Evolutionary conservation across 2,888 invertebrate species (phyloP).

Genomic region (Cryptus viduatorius): DNA sequence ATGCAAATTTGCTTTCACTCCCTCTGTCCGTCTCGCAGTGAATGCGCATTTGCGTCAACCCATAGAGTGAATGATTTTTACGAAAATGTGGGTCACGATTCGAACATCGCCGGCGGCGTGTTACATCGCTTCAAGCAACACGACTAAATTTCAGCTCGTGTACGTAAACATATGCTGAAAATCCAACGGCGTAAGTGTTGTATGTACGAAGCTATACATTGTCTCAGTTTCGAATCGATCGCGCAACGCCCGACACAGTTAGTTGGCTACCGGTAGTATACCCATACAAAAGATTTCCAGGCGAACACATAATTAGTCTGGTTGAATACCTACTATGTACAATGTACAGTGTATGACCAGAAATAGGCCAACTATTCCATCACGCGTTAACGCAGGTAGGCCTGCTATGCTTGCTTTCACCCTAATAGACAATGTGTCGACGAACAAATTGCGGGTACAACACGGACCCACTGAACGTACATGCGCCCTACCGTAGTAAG

Average conservation of each 20-base stretch:
- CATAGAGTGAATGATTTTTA: too few species aligned
- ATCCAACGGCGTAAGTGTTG: background rate
- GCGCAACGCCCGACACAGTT: constrained; percentile 15
- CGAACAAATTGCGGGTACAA: constrained; percentile 24
- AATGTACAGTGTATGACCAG: background rate
- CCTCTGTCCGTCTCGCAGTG: background rate
- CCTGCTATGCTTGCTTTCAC: constrained; percentile 3
- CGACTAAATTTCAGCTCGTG: too few species aligned
- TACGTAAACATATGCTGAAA: too few species aligned
- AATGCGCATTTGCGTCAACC: too few species aligned
- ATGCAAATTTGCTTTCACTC: too few species aligned
- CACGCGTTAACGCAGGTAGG: background rate
- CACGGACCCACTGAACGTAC: background rate
- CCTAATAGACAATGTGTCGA: constrained; percentile 24
- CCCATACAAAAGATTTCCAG: background rate
- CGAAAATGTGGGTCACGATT: too few species aligned
- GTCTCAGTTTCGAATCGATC: constrained; percentile 10
- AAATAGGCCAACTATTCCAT: constrained; percentile 32
- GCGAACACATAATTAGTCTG: background rate
- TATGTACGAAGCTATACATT: background rate
- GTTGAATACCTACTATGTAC: background rate
- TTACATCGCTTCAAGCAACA: too few species aligned
- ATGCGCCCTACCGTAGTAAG: background rate
- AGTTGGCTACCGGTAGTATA: background rate
- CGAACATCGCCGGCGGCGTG: too few species aligned